Evolutionary conservation across 1,140 invertebrate species (phyloP).

Genomic region (Eriosoma lanigerum): DNA sequence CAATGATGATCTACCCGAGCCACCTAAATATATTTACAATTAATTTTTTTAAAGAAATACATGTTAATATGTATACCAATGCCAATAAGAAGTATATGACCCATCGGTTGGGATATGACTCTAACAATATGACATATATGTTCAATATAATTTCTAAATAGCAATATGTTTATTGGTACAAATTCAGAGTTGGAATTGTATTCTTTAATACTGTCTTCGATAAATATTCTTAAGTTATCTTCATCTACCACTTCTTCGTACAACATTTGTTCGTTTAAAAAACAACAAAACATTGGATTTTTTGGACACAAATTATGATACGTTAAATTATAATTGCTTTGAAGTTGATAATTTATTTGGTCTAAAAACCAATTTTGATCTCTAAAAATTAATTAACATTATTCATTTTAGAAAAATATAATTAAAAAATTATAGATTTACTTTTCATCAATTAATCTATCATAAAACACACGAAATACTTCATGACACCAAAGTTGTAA

Average conservation of each 20-base stretch:
- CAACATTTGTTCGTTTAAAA: not conserved
- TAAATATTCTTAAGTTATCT: conserved; percentile 71
- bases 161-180: conserved; percentile 77
- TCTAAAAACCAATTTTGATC: conserved; percentile 19
- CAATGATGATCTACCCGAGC: conserved; percentile 79
- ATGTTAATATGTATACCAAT: conserved; percentile 63
- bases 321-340: not conserved
- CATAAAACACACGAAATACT: conserved; percentile 87
- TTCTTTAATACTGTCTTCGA: conserved; percentile 85
- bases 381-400: not conserved
- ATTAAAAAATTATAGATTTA: conserved; percentile 61
- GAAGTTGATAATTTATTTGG: conserved; percentile 1
- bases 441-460: conserved; percentile 75
- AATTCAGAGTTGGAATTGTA: conserved; percentile 75
- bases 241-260: conserved; percentile 58
- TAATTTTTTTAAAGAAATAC: not conserved
- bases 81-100: conserved; percentile 77
- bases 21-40: conserved; percentile 61
- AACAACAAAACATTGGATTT: conserved; percentile 19
- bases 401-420: too few relatives aligned
- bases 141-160: conserved; percentile 89
- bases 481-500: conserved; percentile 91
- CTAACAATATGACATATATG: conserved; percentile 80
- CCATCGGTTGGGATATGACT: conserved; percentile 76
- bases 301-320: not conserved